Evolutionary conservation across 2,888 invertebrate species (phyloP).

Genomic region (Parnassius smintheus): DNA sequence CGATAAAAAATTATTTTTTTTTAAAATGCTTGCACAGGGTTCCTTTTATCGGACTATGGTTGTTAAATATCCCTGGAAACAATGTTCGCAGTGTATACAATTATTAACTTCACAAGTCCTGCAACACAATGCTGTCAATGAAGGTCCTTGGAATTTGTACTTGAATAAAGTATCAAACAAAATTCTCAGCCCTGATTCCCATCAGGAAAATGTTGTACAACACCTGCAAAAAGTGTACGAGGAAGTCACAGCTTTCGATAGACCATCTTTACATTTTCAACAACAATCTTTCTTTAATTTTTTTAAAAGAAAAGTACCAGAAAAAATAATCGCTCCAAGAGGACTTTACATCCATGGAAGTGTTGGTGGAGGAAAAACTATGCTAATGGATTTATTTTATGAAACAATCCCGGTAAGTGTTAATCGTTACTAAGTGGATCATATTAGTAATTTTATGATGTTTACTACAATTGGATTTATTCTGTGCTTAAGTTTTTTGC

Average conservation of each 20-base stretch:
- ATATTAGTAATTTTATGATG: too few species aligned
- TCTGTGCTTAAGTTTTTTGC: not conserved
- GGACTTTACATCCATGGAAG: conserved; percentile 95
- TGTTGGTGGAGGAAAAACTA: conserved; percentile 98
- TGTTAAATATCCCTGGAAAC: conserved; percentile 52
- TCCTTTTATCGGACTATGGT: conserved; percentile 48
- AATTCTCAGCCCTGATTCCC: conserved; percentile 83
- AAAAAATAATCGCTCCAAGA: conserved; percentile 81
- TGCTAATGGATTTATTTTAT: conserved; percentile 99
- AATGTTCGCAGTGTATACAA: conserved; percentile 57
- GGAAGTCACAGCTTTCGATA: conserved; percentile 81
- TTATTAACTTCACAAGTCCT: conserved; percentile 56
- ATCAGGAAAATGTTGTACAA: conserved; percentile 86
- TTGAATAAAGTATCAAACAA: conserved; percentile 81
- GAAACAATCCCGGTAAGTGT: conserved; percentile 76
- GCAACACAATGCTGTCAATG: conserved; percentile 39
- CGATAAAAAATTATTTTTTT: conserved; percentile 32
- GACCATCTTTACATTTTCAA: conserved; percentile 46
- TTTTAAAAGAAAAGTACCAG: conserved; percentile 59
- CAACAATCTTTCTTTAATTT: conserved; percentile 56
- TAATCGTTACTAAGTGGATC: not conserved
- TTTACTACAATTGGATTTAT: too few species aligned
- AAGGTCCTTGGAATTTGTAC: conserved; percentile 79
- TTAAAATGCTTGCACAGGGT: conserved; percentile 53
- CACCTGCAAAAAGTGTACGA: conserved; percentile 86